A percentile compares a stretch with the other conserved stretches of the same genome.
Evolutionary conservation across 2,888 invertebrate genomes (phyloP).

Genomic region (Toxonevra muliebris): DNA sequence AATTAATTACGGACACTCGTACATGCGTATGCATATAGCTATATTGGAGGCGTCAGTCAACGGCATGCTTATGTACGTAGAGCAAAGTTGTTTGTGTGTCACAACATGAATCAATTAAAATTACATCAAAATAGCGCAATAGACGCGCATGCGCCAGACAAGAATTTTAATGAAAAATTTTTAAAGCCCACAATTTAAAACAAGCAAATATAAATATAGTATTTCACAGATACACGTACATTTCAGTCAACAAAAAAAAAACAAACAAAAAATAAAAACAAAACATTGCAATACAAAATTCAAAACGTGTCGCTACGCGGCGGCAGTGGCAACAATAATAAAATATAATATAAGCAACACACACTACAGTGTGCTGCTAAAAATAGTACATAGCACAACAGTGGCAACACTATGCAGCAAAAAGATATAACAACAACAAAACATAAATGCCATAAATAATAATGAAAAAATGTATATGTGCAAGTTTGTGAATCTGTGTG

Average conservation of each 20-base stretch:
- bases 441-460: conserved; percentile 10
- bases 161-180: conserved; percentile 43
- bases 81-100: background rate
- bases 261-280: too few relatives aligned
- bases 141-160: conserved; percentile 42
- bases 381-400: conserved; percentile 1
- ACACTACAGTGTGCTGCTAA: background rate
- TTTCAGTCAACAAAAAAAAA: too few relatives aligned
- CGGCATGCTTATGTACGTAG: conserved; percentile 4
- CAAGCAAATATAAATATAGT: background rate
- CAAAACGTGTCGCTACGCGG: background rate
- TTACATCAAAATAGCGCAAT: conserved; percentile 31
- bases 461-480: background rate
- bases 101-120: conserved; percentile 44
- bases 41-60: background rate
- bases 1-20: too few relatives aligned
- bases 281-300: too few relatives aligned
- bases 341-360: background rate
- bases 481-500: too few relatives aligned
- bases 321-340: background rate
- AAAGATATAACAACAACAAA: conserved; percentile 1
- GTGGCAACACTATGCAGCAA: background rate
- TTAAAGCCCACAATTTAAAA: background rate
- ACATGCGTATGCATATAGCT: too few relatives aligned
- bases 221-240: too few relatives aligned